phyloP scores from a whole-genome alignment of 2,888 invertebrate species.

The Agrotis puta region DNA sequence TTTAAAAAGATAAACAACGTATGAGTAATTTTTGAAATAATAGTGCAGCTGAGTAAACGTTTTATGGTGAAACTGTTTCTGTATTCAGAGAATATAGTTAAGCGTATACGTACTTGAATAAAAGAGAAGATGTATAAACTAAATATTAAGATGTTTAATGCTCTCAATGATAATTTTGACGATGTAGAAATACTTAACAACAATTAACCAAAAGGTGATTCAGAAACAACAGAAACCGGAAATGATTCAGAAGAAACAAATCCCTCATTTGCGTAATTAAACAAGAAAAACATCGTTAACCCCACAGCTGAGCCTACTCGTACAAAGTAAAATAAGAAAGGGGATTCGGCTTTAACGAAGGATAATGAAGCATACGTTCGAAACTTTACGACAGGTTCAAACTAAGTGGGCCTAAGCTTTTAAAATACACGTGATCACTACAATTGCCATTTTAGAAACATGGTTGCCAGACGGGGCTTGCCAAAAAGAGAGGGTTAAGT shows the following conservation, averaged over 20 bases:
- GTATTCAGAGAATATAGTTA: not conserved
- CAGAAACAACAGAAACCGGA: slow-evolving; percentile 31
- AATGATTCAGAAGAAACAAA: slow-evolving; percentile 21
- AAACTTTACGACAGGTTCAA: slow-evolving; percentile 46
- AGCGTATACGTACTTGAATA: not conserved
- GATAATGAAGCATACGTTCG: slow-evolving; percentile 38
- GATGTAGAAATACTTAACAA: not conserved
- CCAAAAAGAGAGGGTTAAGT: slow-evolving; percentile 80
- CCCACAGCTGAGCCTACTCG: slow-evolving; percentile 33
- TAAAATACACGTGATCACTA: slow-evolving; percentile 45
- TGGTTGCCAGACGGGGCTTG: slow-evolving; percentile 67
- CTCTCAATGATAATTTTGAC: not conserved
- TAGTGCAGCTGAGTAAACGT: slow-evolving; percentile 8
- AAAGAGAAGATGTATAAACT: not conserved
- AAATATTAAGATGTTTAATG: not conserved
- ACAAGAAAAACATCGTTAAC: slow-evolving; percentile 49
- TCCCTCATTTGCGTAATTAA: slow-evolving; percentile 53
- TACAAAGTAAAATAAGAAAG: slow-evolving; percentile 43
- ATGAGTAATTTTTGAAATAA: slow-evolving; percentile 19
- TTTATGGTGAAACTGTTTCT: not conserved
- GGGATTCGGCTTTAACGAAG: slow-evolving; percentile 26
- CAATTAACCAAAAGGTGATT: not conserved
- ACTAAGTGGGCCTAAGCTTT: slow-evolving; percentile 37
- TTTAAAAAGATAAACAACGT: slow-evolving; percentile 13
- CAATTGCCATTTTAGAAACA: slow-evolving; percentile 56